Percentiles rank a stretch among this genome's conserved stretches.
phyloP scores from a whole-genome alignment of 2,113 vertebrate species.

The Alosa alosa region DNA sequence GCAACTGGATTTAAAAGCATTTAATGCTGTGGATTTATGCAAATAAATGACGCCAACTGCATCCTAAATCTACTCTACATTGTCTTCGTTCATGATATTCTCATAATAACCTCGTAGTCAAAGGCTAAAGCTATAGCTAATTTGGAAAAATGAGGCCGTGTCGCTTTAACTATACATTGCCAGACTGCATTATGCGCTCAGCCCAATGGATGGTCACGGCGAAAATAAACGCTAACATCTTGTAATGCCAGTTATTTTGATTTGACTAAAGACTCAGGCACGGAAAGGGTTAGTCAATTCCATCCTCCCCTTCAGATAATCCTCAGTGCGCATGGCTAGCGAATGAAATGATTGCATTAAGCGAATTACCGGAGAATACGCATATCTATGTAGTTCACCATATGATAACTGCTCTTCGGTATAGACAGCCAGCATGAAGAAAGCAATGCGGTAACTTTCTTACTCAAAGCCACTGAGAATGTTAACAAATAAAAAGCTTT shows the following conservation, averaged over 20 bases:
- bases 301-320: constrained; percentile 26
- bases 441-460: constrained; percentile 46
- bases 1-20: background rate
- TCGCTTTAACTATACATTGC: constrained; percentile 16
- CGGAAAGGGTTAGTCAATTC: constrained; percentile 46
- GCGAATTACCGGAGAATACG: constrained; percentile 55
- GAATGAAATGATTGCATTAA: constrained; percentile 55
- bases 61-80: background rate
- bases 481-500: constrained; percentile 46
- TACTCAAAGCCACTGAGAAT: constrained; percentile 14
- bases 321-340: constrained; percentile 72
- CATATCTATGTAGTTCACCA: constrained; percentile 39
- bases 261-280: constrained; percentile 28
- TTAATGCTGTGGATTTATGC: background rate
- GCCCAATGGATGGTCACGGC: background rate
- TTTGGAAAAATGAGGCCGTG: background rate
- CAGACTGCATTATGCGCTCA: background rate
- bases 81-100: background rate
- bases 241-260: constrained; percentile 18
- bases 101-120: background rate
- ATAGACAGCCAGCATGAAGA: constrained; percentile 28
- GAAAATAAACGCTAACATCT: constrained; percentile 2
- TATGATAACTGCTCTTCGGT: constrained; percentile 15
- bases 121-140: background rate
- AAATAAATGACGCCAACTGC: background rate